A percentile compares a stretch with the other conserved stretches of the same genome.
Conservation (phyloP, 1,140 invertebrate species). For the Vollenhovia emeryi region DNA sequence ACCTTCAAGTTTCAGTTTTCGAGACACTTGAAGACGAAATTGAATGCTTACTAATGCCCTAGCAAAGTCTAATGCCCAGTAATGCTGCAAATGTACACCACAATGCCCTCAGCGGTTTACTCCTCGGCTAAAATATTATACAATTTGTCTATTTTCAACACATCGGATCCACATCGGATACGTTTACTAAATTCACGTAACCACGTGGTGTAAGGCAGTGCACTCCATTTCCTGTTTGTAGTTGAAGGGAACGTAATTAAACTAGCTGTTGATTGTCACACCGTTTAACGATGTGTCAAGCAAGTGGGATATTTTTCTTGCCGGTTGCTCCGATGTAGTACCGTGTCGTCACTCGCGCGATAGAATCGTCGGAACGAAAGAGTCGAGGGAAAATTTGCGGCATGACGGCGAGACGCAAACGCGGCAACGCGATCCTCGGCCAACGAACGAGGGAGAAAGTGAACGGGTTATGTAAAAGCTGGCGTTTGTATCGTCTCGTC, state of each 20-base stretch:
- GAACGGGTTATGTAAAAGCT: conserved; percentile 80
- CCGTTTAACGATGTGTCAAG: background rate
- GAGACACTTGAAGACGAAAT: no score
- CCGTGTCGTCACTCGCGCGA: background rate
- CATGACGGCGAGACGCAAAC: background rate
- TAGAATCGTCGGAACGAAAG: background rate
- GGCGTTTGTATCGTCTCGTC: conserved; percentile 46
- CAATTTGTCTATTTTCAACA: background rate
- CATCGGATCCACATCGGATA: no score
- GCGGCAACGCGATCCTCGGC: conserved; percentile 44
- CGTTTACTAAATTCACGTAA: no score
- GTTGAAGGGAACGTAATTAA: conserved; percentile 8
- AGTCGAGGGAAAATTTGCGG: background rate
- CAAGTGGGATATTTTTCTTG: background rate
- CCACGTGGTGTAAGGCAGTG: background rate
- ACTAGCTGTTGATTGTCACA: background rate
- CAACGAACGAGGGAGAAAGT: conserved; percentile 81
- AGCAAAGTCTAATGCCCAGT: no score
- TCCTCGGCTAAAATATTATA: no score
- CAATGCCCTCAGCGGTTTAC: no score
- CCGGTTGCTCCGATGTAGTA: background rate
- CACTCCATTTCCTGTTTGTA: conserved; percentile 30
- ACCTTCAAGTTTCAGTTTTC: no score
- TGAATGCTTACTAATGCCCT: no score
- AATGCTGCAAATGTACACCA: no score